Base-by-base conservation (phyloP, 2,888 invertebrate genomes). In the Cetonia aurata region DNA sequence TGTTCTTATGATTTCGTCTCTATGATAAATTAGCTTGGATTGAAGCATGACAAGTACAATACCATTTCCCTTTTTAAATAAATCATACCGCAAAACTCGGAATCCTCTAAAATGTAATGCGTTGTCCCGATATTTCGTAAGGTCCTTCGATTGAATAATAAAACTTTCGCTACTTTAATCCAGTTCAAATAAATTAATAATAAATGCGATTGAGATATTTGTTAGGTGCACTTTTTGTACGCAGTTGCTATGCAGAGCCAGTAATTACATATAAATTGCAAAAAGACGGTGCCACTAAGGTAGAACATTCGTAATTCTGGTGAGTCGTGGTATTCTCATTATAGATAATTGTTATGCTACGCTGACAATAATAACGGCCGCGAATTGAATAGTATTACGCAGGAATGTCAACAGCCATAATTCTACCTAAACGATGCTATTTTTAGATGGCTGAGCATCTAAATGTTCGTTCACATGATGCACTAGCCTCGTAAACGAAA, bases 61-160 rank as follows among this genome's bases (percentile, higher is more conserved):
- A 19, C 12, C 52, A 19, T 19, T 15, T 53, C 19, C 52, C 25
- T 19, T 53, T 31, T 37, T 56, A 56, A 56, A 60, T 60, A 60
- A 60, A 60, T 48, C 31, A 48, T 13, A 60, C 46, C 46, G 31
- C 33, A 4, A 15, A 46, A 56, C 37, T 8, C 37, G 33, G 15
- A 56, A 2, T 56, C 37, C 33, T 31, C 13, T 13, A 37, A 33
- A 55, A 13, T 33, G 37, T 31, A 17, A 37, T 56, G 10, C 55
- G 10, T 33, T 37, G 37, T 37, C 37, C 6, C 15, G 55, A 56
- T 37, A 13, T 13, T 56, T 56, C 13, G 37, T 33, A 56, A 37
- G 33, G 31, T 33, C 13, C 1, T 55, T 37, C 1, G 6, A 10
- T n/a, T n/a, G 12, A 56, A 56, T 4, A 56, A 56, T 56, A 37